These are phyloP conservation scores for Echiichthys vipera DNA, from an alignment of 2,797 vertebrate species.

Conservation along the genomic window DNA sequence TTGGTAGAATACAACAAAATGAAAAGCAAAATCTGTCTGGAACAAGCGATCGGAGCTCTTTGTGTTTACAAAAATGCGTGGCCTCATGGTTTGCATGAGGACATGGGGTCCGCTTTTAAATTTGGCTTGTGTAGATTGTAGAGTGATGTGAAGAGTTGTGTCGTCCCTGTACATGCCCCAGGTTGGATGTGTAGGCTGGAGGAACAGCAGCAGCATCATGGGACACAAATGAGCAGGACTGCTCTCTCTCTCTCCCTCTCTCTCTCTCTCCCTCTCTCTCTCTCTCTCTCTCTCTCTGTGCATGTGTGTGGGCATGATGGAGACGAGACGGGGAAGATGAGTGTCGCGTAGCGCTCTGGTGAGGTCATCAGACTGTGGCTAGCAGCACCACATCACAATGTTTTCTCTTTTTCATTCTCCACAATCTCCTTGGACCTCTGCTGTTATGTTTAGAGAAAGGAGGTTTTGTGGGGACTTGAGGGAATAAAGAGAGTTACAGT, in stretches of 20 bases:
- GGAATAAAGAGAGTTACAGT: background rate
- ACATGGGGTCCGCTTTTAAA: constrained; percentile 38
- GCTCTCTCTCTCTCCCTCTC: constrained; percentile 3
- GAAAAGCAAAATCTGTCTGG: constrained; percentile 2
- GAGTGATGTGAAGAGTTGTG: constrained; percentile 72
- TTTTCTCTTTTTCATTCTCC: constrained; percentile 40
- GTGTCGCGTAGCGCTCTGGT: constrained; percentile 50
- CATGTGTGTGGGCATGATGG: constrained; percentile 41
- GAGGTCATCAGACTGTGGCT: constrained; percentile 71
- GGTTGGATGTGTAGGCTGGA: constrained; percentile 65
- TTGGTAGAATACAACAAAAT: background rate
- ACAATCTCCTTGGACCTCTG: constrained; percentile 24
- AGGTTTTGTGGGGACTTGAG: background rate
- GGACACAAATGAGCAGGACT: constrained; percentile 56
- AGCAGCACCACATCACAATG: constrained; percentile 48
- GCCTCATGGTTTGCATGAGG: constrained; percentile 31
- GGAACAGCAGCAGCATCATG: constrained; percentile 39
- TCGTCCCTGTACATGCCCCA: constrained; percentile 66
- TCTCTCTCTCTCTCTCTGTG: constrained; percentile 1
- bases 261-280: constrained; percentile 4
- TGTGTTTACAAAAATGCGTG: constrained; percentile 10
- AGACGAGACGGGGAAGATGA: constrained; percentile 45
- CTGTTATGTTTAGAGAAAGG: constrained; percentile 31
- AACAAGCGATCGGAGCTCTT: background rate
- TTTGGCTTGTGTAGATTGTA: constrained; percentile 50